phyloP scores from a whole-genome alignment of 1,140 invertebrate genomes.

The Atta colombica region DNA sequence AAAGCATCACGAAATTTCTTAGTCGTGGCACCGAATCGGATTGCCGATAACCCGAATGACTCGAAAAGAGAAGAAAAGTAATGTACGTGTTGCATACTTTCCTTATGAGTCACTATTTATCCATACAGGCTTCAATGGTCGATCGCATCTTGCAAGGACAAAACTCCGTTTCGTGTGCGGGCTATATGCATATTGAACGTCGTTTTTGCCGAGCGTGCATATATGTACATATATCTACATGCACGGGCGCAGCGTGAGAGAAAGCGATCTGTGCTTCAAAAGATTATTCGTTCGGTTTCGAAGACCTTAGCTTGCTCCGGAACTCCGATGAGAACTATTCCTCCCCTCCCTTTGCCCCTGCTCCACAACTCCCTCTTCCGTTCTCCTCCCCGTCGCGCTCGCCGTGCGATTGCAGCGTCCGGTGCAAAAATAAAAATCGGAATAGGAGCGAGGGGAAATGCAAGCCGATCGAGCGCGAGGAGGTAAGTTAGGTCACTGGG shows the following conservation, averaged over 20 bases:
- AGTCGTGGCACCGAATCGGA: background rate
- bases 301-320: background rate
- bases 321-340: constrained; percentile 11
- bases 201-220: constrained; percentile 8
- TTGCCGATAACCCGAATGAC: constrained; percentile 17
- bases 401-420: constrained; percentile 11
- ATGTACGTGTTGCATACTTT: constrained; percentile 52
- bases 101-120: constrained; percentile 58
- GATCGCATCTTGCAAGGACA: constrained; percentile 51
- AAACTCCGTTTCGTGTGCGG: constrained; percentile 21
- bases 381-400: background rate
- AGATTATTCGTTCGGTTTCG: background rate
- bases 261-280: constrained; percentile 46
- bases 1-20: background rate
- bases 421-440: constrained; percentile 47
- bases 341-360: background rate
- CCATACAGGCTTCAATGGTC: constrained; percentile 20
- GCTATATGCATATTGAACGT: constrained; percentile 42
- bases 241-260: constrained; percentile 12
- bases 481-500: constrained; percentile 74
- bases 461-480: constrained; percentile 63
- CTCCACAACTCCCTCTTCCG: background rate
- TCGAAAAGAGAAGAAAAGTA: constrained; percentile 46
- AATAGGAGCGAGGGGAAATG: constrained; percentile 53
- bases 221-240: no score